Base-by-base conservation (phyloP, 2,113 vertebrate genomes). In the Toxotes jaculatrix region DNA sequence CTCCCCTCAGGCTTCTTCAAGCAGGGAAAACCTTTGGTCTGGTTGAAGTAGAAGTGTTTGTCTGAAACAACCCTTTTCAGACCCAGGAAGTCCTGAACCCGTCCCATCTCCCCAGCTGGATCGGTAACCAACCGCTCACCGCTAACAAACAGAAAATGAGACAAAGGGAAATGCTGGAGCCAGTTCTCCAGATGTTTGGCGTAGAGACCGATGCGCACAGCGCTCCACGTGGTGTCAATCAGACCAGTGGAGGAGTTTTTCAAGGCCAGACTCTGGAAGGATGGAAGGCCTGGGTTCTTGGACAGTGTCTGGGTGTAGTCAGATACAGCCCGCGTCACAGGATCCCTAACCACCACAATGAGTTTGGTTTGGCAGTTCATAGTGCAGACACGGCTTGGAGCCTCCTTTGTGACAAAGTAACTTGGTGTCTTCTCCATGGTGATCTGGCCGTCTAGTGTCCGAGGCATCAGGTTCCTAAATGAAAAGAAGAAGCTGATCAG, bases 401-500 rank as follows among this genome's bases (percentile, higher is more conserved):
- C 97, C 86, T 99, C 97, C 60, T 94, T 96, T 1, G 98, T 99
- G 45, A 99, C 97, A 0, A 98, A 98, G 92, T 99, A 99, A 91
- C 98, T 99, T 43, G 98, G 98, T 0, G 98, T 98, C 90, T 99
- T 99, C 95, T 98, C 98, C 96, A 99, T 96, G 40, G 98, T 99
- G 91, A 98, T 96, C 91, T 99, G 98, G 0, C 97, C 97, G 0
- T 98, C 97, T 69, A 97, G 92, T 0, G 97, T 97, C 19, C 97
- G 94, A 0, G 98, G 97, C 98, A 99, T 99, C 89, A 98, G 90
- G 91, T 94, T 97, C 87, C 98, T 99, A 76, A 12, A 75, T 43
- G 66, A 90, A 56, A 51, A 80, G 47, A 71, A 78, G 23, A 74
- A 71, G 67, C 4, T n/a, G 43, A 27, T 83, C 19, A 88, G 55